Conservation (phyloP, 2,888 invertebrate genomes). For the Dascillus cervinus region DNA sequence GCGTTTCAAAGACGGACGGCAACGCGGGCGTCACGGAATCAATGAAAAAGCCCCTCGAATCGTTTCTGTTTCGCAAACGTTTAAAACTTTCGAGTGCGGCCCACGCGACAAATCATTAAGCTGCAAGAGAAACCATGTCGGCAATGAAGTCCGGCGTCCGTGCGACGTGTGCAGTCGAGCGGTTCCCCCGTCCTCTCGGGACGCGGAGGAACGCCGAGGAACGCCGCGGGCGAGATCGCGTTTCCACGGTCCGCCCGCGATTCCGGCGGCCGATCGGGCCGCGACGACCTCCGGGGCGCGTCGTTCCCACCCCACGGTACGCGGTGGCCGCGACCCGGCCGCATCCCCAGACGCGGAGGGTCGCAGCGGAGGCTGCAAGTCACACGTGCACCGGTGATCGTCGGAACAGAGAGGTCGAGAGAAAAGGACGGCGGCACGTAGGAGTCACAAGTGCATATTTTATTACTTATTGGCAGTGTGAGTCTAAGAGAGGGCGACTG, state of each 20-base stretch:
- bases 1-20: no score
- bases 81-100: constrained; percentile 20
- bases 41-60: no score
- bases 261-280: constrained; percentile 7
- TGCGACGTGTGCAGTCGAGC: constrained; percentile 21
- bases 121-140: constrained; percentile 24
- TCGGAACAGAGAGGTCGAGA: constrained; percentile 14
- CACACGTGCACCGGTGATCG: constrained; percentile 17
- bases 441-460: constrained; percentile 31
- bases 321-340: constrained; percentile 4
- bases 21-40: constrained; percentile 4
- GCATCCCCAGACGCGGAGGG: constrained; percentile 5
- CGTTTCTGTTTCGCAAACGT: no score
- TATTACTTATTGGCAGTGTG: constrained; percentile 33
- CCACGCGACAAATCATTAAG: constrained; percentile 24
- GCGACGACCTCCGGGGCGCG: constrained; percentile 5
- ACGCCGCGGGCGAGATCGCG: constrained; percentile 17
- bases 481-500: constrained; percentile 22
- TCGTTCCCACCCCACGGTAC: constrained; percentile 9
- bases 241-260: constrained; percentile 12
- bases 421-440: constrained; percentile 17
- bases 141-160: constrained; percentile 19
- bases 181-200: constrained; percentile 19
- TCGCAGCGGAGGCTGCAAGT: constrained; percentile 7
- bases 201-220: constrained; percentile 5